phyloP scores from a whole-genome alignment of 2,888 invertebrate species.

The Meteorus cinctellus region DNA sequence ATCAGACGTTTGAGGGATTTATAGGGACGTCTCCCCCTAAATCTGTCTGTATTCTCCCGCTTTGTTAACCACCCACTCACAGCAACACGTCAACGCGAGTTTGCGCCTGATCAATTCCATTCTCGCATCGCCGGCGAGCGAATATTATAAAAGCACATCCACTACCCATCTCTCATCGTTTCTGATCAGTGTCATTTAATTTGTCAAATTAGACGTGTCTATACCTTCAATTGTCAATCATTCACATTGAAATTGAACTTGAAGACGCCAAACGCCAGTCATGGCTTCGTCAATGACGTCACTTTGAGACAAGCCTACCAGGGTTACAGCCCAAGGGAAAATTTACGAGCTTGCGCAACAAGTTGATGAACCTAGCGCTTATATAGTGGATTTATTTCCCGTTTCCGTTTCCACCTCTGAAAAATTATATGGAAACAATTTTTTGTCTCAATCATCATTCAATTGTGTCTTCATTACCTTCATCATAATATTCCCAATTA shows the following conservation, averaged over 20 bases:
- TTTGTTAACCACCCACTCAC: slow-evolving; percentile 45
- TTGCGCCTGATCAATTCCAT: slow-evolving; percentile 10
- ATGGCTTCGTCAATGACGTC: slow-evolving; percentile 72
- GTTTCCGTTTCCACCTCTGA: neutral
- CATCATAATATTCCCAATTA: no score
- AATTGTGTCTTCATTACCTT: no score
- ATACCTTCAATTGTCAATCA: slow-evolving; percentile 7
- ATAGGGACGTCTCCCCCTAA: slow-evolving; percentile 58
- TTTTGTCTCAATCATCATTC: no score
- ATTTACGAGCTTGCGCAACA: slow-evolving; percentile 71
- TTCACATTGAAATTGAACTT: slow-evolving; percentile 25
- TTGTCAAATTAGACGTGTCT: neutral
- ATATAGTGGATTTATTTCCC: slow-evolving; percentile 8
- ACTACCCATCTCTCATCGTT: no score
- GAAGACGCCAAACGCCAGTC: slow-evolving; percentile 67
- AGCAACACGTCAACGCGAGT: slow-evolving; percentile 44
- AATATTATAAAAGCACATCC: no score
- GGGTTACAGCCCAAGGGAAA: slow-evolving; percentile 71
- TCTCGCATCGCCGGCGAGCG: neutral
- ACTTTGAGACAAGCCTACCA: slow-evolving; percentile 71
- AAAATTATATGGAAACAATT: neutral
- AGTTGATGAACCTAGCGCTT: slow-evolving; percentile 47
- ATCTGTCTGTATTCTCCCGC: slow-evolving; percentile 53
- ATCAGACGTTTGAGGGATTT: slow-evolving; percentile 73
- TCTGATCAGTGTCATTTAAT: neutral